Evolutionary conservation across 1,140 invertebrate genomes (phyloP), one percentile per base, ranked within the genome.

Genomic region (Bicyclus anynana): DNA sequence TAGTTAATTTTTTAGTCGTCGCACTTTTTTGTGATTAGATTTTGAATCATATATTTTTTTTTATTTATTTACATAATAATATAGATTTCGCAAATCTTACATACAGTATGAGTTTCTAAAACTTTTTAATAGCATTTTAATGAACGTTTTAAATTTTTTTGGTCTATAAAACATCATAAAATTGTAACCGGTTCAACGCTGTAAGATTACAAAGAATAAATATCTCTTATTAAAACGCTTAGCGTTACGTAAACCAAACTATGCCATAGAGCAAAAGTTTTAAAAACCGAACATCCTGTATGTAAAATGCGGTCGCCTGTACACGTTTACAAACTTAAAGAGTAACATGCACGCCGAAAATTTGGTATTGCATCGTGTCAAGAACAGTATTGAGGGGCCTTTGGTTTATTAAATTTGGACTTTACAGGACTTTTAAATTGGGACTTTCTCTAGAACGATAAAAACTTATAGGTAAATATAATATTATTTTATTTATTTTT

Each of bases 311-410:
- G 53, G 33, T 12, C 46, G 46, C 13, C 53, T 56, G 53, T 56
- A 56, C 53, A 49, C 46, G 18, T 35, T 33, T 50, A 35, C 23
- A 53, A 55, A 47, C 53, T 49, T 56, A 56, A 47, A 35, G 14
- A 56, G 17, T 56, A 56, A 49, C 46, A 56, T 49, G 46, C 53
- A 56, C 44, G 26, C 14, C 29, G 20, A 49, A 55, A 55, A 27
- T 18, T 20, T 50, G n/a, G 29, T 55, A 55, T 55, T 53, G 52
- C 40, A 35, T 29, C 16, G 21, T 14, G 37, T 40, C 29, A 33
- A 27, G 10, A 33, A 33, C 10, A 12, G 10, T 10, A 10, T 33
- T 27, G n/a, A 33, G 29, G 29, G 29, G 29, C 29, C 29, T 12
- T 33, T 10, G 10, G 7, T 33, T 33, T 3, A 33, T 33, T 12